Evolutionary conservation across 2,888 invertebrate genomes (phyloP), one percentile per base, ranked within the genome.

Genomic region (Lepetodrilus schrolli): DNA sequence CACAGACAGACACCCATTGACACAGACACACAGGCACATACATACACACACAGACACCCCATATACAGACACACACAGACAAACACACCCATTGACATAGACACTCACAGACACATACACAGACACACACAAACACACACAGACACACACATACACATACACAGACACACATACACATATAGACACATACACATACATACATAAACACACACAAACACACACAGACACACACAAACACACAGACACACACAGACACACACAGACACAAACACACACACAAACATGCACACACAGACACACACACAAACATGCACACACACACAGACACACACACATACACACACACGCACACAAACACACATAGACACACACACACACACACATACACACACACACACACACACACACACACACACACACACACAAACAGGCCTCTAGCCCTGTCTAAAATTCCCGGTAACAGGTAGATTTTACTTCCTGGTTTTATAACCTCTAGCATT

Each of bases 331-430:
- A 48, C 13, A 30, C 13, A 13, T n/a, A 66, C 13, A 66, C n/a
- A 38, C 34, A 7, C 36, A 37, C 34, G 17, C 23, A 13, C 20
- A 23, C 10, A 23, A 13, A 23, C 23, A 23, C 20, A 23, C 23
- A 23, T 23, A 21, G 20, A 58, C 66, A 38, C 21, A 38, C 69
- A 38, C 34, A 34, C 43, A 69, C n/a, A 47, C 8, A 38, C 43
- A 10, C 69, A 69, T 21, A 47, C 38, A 43, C 20, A 23, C 43
- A 38, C 23, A 21, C 43, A 38, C 23, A 69, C 47, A 69, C 23
- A 20, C 69, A 69, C 23, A 48, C 70, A 43, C 23, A 69, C 47
- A 69, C 47, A 43, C 69, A 69, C 23, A 43, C 69, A 47, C 47
- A 47, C 69, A 21, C 23, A 38, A 38, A 43, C n/a, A n/a, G n/a